Evolutionary conservation across 2,888 invertebrate genomes (phyloP).

Genomic region (Athalia cordata): DNA sequence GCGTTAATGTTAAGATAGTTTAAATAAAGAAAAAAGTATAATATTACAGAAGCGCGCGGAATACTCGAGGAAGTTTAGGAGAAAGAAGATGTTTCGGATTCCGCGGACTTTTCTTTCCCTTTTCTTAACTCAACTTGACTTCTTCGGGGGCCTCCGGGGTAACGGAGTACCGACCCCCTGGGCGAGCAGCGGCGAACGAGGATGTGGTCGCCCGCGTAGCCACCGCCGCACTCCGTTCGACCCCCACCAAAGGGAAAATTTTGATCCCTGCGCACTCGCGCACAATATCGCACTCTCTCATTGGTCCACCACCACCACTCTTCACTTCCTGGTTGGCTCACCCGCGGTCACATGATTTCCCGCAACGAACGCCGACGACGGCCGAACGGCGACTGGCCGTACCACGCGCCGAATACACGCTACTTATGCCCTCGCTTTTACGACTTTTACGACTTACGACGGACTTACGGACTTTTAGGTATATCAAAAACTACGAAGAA

Average conservation of each 20-base stretch:
- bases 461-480: too few species aligned
- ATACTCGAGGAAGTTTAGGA: too few species aligned
- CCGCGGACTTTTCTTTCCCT: too few species aligned
- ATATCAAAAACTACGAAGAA: too few species aligned
- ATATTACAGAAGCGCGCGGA: too few species aligned
- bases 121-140: too few species aligned
- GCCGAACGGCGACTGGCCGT: constrained; percentile 65
- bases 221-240: constrained; percentile 65
- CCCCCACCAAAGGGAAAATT: constrained; percentile 59
- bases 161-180: constrained; percentile 63
- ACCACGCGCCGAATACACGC: constrained; percentile 63
- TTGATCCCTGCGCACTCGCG: constrained; percentile 45
- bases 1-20: too few species aligned
- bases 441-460: too few species aligned
- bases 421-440: constrained; percentile 63
- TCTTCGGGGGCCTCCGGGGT: too few species aligned
- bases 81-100: too few species aligned
- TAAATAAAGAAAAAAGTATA: too few species aligned
- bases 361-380: constrained; percentile 55
- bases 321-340: constrained; percentile 58
- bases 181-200: constrained; percentile 71
- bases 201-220: constrained; percentile 65
- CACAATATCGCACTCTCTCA: constrained; percentile 45
- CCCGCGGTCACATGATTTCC: constrained; percentile 48
- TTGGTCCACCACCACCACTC: constrained; percentile 49